Base-by-base conservation (phyloP, 2,888 invertebrate genomes). In the Tribolium freemani region DNA sequence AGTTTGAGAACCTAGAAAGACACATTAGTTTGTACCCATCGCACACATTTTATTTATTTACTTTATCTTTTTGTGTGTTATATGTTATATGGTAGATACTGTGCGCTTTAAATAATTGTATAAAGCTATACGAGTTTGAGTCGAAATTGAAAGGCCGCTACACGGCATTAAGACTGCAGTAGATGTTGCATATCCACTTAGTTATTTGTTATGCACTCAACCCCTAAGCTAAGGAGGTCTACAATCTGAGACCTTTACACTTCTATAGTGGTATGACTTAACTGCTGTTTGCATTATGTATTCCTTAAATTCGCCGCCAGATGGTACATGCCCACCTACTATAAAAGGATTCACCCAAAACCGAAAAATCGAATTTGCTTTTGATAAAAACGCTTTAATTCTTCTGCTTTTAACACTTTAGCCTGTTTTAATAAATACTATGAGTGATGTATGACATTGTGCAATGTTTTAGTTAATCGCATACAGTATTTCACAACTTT, bases 141-240 rank as follows among this genome's bases (percentile, higher is more conserved):
- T 67, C 45, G 31, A 56, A 46, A 45, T 63, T 10, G 61, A 54
- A 79, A 80, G 79, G 81, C 80, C 81, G 82, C 82, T 81, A 82
- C 78, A 77, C 75, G 76, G 78, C 81, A 82, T 83, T 82, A 83
- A 84, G 83, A 82, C 81, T 77, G 77, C 75, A 78, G 69, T 72
- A 73, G 73, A 71, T 74, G 77, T 77, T 80, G 80, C 78, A 82
- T 82, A 84, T 83, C 82, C 82, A 83, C 83, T 83, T 81, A 83
- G 83, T 83, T 84, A 85, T 85, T 85, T 85, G 85, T 86, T 85
- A 85, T 85, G 85, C 84, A 86, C 84, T 85, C 84, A 84, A 83
- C 79, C 81, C 82, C 79, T 80, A 81, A 81, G 79, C 82, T 82
- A 80, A 78, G 80, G 80, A 80, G 81, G 83, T 81, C 78, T 81